phyloP scores from a whole-genome alignment of 92 coral and sea anemone genomes.

The Virgularia gustaviana region DNA sequence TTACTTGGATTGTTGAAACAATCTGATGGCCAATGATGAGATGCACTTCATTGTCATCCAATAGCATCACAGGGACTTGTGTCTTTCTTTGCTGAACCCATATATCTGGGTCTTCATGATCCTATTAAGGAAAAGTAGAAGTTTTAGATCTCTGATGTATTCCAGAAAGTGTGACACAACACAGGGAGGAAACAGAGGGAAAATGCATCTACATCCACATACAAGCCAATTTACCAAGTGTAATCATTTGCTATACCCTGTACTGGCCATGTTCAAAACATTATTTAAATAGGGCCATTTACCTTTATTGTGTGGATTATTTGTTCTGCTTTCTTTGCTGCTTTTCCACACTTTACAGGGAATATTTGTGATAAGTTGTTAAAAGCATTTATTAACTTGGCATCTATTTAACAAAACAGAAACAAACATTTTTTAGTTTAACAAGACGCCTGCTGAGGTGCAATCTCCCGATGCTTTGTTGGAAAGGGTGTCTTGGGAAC shows the following conservation, averaged over 20 bases:
- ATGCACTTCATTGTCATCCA: neutral
- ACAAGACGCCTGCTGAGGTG: neutral
- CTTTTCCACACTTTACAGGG: neutral
- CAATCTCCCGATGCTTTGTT: too few species aligned
- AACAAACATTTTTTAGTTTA: neutral
- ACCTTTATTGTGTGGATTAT: slow-evolving; percentile 5
- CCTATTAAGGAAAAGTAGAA: neutral
- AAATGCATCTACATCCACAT: too few species aligned
- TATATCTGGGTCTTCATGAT: neutral
- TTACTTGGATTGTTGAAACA: neutral
- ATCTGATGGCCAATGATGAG: slow-evolving; percentile 9
- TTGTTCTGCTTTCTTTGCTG: neutral
- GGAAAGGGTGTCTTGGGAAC: too few species aligned
- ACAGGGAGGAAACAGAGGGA: too few species aligned
- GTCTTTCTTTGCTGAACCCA: slow-evolving; percentile 4
- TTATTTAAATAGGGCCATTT: neutral
- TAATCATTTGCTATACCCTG: too few species aligned
- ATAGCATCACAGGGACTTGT: neutral
- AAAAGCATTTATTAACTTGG: neutral
- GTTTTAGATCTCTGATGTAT: neutral
- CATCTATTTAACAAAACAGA: too few species aligned
- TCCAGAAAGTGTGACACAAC: neutral
- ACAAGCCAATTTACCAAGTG: too few species aligned
- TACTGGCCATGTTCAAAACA: too few species aligned
- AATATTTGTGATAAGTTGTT: neutral